Evolutionary conservation across 2,797 vertebrate species (phyloP).

Genomic region (Odontamblyopus lacepedii): DNA sequence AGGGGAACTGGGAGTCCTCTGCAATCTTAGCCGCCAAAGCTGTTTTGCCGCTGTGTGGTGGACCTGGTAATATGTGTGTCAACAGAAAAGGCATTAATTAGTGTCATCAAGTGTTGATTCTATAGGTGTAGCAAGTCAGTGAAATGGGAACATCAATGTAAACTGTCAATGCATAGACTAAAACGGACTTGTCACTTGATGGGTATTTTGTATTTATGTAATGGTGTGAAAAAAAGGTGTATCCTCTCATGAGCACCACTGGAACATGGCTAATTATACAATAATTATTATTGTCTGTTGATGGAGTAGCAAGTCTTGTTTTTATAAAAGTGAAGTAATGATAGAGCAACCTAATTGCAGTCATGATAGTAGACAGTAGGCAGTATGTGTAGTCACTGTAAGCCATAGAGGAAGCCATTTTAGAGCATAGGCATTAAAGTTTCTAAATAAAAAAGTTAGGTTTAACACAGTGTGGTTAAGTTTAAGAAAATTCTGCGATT

Average conservation of each 20-base stretch:
- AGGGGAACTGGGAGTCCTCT: slow-evolving; percentile 95
- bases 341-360: neutral
- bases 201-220: neutral
- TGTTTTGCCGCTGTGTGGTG: slow-evolving; percentile 95
- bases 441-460: neutral
- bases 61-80: slow-evolving; percentile 73
- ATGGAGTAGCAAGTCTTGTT: neutral
- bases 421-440: neutral
- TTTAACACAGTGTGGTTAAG: neutral
- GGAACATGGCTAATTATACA: neutral
- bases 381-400: neutral
- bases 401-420: neutral
- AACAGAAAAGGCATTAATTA: slow-evolving; percentile 2
- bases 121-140: neutral
- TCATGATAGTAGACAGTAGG: neutral
- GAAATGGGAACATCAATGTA: neutral
- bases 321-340: neutral
- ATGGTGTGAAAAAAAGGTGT: neutral
- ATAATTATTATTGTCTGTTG: neutral
- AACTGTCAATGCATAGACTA: neutral
- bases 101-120: slow-evolving; percentile 2
- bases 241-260: neutral
- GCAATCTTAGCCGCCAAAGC: slow-evolving; percentile 94
- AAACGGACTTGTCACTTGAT: neutral
- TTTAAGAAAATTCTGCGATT: neutral